Evolutionary conservation across 2,113 vertebrate genomes (phyloP).

Genomic region (Guaruba guarouba): DNA sequence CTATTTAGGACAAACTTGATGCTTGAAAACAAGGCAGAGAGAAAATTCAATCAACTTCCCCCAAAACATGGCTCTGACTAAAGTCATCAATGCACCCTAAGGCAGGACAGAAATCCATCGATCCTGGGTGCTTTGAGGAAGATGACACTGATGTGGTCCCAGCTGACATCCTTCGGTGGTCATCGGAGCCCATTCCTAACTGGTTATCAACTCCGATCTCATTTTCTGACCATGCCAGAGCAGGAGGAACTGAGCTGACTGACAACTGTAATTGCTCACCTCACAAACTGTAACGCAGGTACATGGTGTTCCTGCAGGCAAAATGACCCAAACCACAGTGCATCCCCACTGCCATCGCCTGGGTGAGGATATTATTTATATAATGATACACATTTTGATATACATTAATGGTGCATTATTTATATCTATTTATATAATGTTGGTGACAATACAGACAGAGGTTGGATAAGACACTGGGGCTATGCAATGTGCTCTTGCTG

Average conservation of each 20-base stretch:
- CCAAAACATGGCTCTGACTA: neutral
- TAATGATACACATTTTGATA: neutral
- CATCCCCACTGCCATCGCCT: neutral
- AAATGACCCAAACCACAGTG: neutral
- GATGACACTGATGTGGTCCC: neutral
- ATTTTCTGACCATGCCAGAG: neutral
- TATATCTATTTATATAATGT: neutral
- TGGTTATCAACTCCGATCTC: neutral
- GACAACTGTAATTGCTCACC: neutral
- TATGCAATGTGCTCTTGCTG: fast-evolving
- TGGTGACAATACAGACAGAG: neutral
- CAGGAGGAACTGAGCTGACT: neutral
- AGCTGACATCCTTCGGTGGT: fast-evolving
- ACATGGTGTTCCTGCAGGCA: neutral
- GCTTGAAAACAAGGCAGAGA: neutral
- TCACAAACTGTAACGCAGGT: neutral
- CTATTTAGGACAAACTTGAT: neutral
- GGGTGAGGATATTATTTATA: neutral
- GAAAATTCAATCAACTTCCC: neutral
- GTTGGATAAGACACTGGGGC: neutral
- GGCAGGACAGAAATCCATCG: fast-evolving
- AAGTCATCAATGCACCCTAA: neutral
- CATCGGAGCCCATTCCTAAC: neutral
- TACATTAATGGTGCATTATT: neutral
- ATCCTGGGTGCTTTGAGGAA: neutral